Percentiles rank a stretch among this genome's conserved stretches.
phyloP scores from a whole-genome alignment of 2,888 invertebrate species.

The Mantis religiosa region DNA sequence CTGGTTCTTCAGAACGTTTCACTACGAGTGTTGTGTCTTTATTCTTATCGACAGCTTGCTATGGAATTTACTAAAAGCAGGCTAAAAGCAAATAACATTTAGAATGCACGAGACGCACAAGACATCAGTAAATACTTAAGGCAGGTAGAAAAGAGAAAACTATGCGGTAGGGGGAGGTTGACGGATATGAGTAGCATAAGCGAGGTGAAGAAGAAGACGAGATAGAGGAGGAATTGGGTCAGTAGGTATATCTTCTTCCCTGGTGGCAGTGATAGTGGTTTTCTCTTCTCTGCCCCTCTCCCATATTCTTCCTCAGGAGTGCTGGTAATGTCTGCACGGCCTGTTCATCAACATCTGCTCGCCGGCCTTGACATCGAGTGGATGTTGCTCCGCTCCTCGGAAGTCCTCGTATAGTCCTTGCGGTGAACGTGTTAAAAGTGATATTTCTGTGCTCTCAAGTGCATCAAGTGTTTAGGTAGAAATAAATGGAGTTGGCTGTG shows the following conservation, averaged over 20 bases:
- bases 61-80: neutral
- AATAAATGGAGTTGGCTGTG: neutral
- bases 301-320: neutral
- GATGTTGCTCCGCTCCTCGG: neutral
- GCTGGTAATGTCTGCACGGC: neutral
- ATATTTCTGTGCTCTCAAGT: neutral
- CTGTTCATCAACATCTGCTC: neutral
- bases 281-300: neutral
- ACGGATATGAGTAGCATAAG: neutral
- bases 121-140: neutral
- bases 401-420: neutral
- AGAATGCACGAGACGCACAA: neutral
- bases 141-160: neutral
- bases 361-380: neutral
- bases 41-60: no score
- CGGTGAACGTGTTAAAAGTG: neutral
- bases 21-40: no score
- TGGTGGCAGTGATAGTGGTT: neutral
- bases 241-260: conserved; percentile 21
- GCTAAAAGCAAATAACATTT: neutral
- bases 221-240: conserved; percentile 19
- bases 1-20: no score
- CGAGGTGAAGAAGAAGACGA: neutral
- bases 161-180: neutral
- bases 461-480: neutral